phyloP scores from a whole-genome alignment of 2,113 vertebrate genomes.

The Todiramphus saurophagus region DNA sequence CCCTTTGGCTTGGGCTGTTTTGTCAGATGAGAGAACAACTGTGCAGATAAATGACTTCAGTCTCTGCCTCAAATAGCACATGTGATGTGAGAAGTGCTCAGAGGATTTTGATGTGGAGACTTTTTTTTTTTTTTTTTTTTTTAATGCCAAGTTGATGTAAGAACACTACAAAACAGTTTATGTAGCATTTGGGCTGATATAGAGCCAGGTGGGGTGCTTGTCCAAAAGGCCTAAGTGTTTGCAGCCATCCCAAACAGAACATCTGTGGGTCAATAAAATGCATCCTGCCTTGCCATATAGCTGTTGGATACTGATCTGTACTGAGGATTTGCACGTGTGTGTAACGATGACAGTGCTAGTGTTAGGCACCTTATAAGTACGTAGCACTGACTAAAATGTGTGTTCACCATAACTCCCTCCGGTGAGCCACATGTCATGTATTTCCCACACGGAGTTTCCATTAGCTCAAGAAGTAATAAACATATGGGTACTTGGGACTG shows the following conservation, averaged over 20 bases:
- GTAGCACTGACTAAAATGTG: background rate
- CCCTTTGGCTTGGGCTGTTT: background rate
- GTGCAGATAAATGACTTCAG: background rate
- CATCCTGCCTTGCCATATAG: background rate
- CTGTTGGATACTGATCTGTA: background rate
- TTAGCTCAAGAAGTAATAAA: background rate
- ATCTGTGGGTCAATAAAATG: slow-evolving; percentile 7
- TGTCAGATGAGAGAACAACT: background rate
- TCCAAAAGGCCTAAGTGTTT: background rate
- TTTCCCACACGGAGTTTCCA: background rate
- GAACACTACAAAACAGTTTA: background rate
- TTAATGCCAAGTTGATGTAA: background rate
- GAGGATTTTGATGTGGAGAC: background rate
- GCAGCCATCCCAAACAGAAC: background rate
- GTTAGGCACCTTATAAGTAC: background rate
- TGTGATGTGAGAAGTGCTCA: background rate
- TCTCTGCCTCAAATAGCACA: background rate
- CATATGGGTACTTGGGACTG: background rate
- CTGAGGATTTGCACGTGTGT: background rate
- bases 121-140: background rate
- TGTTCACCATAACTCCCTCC: background rate
- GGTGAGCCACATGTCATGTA: background rate
- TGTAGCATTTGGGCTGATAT: background rate
- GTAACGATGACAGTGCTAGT: background rate
- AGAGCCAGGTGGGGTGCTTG: background rate